Conservation (phyloP, 2,888 invertebrate genomes). For the Lycia hirtaria region DNA sequence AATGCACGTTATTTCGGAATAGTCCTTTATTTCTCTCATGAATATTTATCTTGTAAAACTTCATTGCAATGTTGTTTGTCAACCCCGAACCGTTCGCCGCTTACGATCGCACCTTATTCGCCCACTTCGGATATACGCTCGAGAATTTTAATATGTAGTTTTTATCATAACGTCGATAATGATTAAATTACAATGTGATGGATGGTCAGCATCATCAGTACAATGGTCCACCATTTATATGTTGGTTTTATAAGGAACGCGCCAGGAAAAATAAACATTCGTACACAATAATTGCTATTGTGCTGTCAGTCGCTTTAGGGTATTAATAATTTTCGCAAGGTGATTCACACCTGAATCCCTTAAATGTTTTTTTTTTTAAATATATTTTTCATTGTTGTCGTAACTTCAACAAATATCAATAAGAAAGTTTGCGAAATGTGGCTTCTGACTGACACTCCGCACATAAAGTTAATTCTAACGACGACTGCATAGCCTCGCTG, state of each 20-base stretch:
- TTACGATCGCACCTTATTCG: conserved; percentile 28
- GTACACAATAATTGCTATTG: conserved; percentile 57
- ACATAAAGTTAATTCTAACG: too few relatives aligned
- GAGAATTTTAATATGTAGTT: conserved; percentile 29
- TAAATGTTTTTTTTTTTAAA: background rate
- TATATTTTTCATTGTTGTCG: background rate
- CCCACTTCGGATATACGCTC: conserved; percentile 5
- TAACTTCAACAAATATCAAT: background rate
- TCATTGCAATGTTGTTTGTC: conserved; percentile 28
- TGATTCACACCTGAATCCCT: conserved; percentile 52
- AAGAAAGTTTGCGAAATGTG: too few relatives aligned
- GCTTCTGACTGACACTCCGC: too few relatives aligned
- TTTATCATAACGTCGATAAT: conserved; percentile 36
- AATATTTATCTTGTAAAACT: conserved; percentile 38
- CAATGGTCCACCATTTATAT: conserved; percentile 54
- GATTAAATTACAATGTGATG: conserved; percentile 51
- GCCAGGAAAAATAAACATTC: conserved; percentile 56
- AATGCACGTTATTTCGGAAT: conserved; percentile 31
- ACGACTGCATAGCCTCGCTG: too few relatives aligned
- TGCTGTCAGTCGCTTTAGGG: conserved; percentile 51
- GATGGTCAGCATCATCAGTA: conserved; percentile 43
- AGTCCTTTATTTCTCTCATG: conserved; percentile 32
- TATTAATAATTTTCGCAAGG: conserved; percentile 42
- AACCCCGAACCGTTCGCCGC: conserved; percentile 25
- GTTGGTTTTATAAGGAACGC: conserved; percentile 54